phyloP scores from a whole-genome alignment of 2,113 vertebrate genomes.

The Pseudopipra pipra region DNA sequence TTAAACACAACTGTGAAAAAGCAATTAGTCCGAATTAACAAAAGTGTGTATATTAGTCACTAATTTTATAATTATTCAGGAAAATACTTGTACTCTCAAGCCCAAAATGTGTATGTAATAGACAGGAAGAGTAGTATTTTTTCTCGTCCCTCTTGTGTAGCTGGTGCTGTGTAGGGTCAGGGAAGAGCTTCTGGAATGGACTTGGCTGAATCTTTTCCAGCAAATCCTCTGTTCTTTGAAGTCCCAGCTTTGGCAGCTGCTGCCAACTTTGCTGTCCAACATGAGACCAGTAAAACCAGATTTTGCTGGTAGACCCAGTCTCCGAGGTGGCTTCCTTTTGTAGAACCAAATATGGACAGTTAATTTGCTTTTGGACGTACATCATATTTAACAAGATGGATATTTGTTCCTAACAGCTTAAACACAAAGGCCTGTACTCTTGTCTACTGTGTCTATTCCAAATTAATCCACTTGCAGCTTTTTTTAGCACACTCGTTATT shows the following conservation, averaged over 20 bases:
- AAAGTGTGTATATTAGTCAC: not conserved
- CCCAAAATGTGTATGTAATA: not conserved
- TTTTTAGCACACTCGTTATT: not conserved
- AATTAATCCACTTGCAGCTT: not conserved
- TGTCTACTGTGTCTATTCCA: not conserved
- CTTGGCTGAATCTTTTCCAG: not conserved
- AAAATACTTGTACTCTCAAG: not conserved
- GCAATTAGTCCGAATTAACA: not conserved
- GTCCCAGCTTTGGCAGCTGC: not conserved
- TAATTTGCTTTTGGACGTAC: not conserved
- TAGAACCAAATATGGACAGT: conserved; percentile 11
- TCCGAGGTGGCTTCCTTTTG: not conserved
- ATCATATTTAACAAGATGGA: not conserved
- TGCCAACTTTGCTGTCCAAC: conserved; percentile 20
- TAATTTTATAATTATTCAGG: not conserved
- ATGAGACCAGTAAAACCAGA: conserved; percentile 47
- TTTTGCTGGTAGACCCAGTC: not conserved
- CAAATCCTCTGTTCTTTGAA: conserved; percentile 22
- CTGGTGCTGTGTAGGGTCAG: not conserved
- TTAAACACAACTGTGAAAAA: not conserved
- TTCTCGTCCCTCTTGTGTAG: rapidly evolving
- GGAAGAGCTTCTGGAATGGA: not conserved
- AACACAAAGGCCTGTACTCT: not conserved
- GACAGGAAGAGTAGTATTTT: not conserved
- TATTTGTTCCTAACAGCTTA: conserved; percentile 22